Conservation (phyloP, 1,140 invertebrate genomes). For the Drosophila subpulchrella region DNA sequence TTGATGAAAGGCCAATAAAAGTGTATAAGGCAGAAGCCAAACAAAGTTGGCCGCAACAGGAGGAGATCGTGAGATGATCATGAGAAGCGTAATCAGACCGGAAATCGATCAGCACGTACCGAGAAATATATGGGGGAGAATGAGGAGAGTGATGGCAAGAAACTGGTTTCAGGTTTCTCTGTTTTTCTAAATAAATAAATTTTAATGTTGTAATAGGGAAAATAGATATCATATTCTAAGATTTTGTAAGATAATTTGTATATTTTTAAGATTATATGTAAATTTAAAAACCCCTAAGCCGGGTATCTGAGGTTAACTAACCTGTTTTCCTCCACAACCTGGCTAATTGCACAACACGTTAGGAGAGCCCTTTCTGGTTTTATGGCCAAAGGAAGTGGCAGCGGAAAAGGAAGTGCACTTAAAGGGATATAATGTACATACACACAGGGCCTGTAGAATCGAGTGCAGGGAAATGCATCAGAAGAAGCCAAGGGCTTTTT, state of each 20-base stretch:
- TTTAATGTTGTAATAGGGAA: not conserved
- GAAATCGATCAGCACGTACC: slow-evolving; percentile 83
- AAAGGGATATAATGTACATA: slow-evolving; percentile 18
- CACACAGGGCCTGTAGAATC: not conserved
- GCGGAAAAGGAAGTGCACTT: slow-evolving; percentile 50
- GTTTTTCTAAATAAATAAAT: slow-evolving; percentile 30
- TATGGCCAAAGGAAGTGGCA: slow-evolving; percentile 33
- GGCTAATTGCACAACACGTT: slow-evolving; percentile 34
- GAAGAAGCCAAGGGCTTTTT: slow-evolving; percentile 15
- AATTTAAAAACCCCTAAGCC: not conserved
- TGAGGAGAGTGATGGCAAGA: slow-evolving; percentile 8
- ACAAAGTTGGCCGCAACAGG: slow-evolving; percentile 63
- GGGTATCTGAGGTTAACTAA: not conserved
- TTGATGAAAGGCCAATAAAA: slow-evolving; percentile 69
- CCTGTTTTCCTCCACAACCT: slow-evolving; percentile 21
- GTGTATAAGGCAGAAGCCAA: slow-evolving; percentile 56
- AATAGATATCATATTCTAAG: not conserved
- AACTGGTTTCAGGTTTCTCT: slow-evolving; percentile 13
- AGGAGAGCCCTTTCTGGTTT: slow-evolving; percentile 35
- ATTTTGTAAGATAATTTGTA: not conserved
- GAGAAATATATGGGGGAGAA: slow-evolving; percentile 24
- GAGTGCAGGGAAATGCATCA: slow-evolving; percentile 13
- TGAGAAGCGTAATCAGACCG: slow-evolving; percentile 82
- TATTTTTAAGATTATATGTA: not conserved
- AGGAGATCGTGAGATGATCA: slow-evolving; percentile 62